Evolutionary conservation across 1,140 invertebrate species (phyloP).

Genomic region (Venturia canescens): DNA sequence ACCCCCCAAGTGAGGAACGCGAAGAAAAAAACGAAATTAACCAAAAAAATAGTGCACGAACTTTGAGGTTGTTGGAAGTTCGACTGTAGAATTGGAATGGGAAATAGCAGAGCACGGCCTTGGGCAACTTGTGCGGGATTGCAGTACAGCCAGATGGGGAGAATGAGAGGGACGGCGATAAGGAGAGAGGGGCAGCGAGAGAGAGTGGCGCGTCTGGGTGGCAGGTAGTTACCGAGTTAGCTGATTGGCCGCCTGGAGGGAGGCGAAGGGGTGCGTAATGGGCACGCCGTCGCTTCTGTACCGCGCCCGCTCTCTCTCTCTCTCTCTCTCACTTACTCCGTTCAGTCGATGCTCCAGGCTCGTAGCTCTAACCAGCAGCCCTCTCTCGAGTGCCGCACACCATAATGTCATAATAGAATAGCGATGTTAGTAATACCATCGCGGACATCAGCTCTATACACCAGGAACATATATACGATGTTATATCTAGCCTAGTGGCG

Average conservation of each 20-base stretch:
- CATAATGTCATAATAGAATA: slow-evolving; percentile 76
- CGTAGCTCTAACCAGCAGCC: slow-evolving; percentile 41
- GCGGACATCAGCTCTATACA: slow-evolving; percentile 54
- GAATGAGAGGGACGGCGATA: not conserved
- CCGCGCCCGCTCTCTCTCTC: not conserved
- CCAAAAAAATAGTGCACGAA: not conserved
- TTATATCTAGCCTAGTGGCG: slow-evolving; percentile 20
- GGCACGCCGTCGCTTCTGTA: slow-evolving; percentile 32
- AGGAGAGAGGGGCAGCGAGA: not conserved
- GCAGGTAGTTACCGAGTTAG: slow-evolving; percentile 66
- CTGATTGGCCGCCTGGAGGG: slow-evolving; percentile 68
- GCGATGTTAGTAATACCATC: slow-evolving; percentile 76
- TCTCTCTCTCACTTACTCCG: not conserved
- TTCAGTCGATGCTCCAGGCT: slow-evolving; percentile 39
- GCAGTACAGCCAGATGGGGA: not conserved
- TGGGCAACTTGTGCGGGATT: slow-evolving; percentile 42
- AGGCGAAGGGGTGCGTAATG: slow-evolving; percentile 48
- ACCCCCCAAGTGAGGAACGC: too few species aligned
- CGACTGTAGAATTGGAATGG: slow-evolving; percentile 24
- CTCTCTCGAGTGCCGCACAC: slow-evolving; percentile 60
- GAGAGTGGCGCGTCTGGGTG: slow-evolving; percentile 51
- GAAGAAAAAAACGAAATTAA: too few species aligned
- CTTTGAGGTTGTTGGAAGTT: slow-evolving; percentile 11
- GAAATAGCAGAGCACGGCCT: slow-evolving; percentile 16
- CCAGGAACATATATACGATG: not conserved